Conservation (phyloP, 2,797 vertebrate species). For the Sebastes oblongus region DNA sequence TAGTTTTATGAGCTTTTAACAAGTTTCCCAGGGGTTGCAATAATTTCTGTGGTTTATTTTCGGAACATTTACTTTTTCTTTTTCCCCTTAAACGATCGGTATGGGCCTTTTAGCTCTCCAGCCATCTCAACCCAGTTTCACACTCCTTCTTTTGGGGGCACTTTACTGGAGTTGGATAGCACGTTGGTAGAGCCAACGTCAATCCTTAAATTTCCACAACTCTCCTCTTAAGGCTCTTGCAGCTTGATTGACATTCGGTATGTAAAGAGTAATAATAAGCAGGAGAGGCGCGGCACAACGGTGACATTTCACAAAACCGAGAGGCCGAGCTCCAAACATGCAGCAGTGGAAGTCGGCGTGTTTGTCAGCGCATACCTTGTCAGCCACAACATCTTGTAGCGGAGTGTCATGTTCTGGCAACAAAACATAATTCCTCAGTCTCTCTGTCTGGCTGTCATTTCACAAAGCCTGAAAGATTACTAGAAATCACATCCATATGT, state of each 20-base stretch:
- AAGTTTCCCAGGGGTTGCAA: slow-evolving; percentile 84
- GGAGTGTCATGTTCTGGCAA: slow-evolving; percentile 71
- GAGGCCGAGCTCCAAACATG: slow-evolving; percentile 1
- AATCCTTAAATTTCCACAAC: slow-evolving; percentile 64
- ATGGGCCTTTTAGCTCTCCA: slow-evolving; percentile 46
- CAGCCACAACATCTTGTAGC: slow-evolving; percentile 56
- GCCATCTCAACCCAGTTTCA: slow-evolving; percentile 54
- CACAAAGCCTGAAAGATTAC: slow-evolving; percentile 68
- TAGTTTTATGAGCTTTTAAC: slow-evolving; percentile 88
- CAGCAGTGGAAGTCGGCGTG: slow-evolving; percentile 13
- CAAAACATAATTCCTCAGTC: slow-evolving; percentile 51
- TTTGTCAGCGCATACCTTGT: slow-evolving; percentile 51
- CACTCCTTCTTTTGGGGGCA: slow-evolving; percentile 54
- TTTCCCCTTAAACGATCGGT: slow-evolving; percentile 63
- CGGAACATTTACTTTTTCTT: slow-evolving; percentile 76
- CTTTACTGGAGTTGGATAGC: slow-evolving; percentile 55
- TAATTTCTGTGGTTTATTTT: slow-evolving; percentile 87
- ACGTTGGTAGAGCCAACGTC: slow-evolving; percentile 51
- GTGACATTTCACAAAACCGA: slow-evolving; percentile 28
- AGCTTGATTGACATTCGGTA: slow-evolving; percentile 61
- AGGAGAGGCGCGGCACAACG: slow-evolving; percentile 14
- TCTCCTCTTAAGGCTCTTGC: slow-evolving; percentile 49
- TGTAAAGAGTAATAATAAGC: slow-evolving; percentile 45
- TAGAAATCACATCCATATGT: slow-evolving; percentile 77
- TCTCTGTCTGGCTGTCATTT: slow-evolving; percentile 72